phyloP scores from a whole-genome alignment of 2,888 invertebrate genomes.

The Harpagoxenus sublaevis region DNA sequence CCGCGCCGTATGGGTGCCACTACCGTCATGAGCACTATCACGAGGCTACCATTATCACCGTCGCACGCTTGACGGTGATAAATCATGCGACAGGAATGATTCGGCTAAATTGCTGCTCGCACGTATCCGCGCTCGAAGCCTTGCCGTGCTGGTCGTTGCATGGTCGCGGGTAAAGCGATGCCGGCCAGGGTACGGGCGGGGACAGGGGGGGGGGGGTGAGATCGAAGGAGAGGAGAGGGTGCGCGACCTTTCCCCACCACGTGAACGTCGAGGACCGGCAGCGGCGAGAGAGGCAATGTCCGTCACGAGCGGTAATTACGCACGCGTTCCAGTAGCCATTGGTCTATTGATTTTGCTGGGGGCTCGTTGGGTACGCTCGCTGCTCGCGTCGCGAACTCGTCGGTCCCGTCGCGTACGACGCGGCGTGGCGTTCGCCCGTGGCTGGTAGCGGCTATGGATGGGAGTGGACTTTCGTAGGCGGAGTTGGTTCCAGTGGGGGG shows the following conservation, averaged over 20 bases:
- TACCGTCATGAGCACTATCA: slow-evolving; percentile 58
- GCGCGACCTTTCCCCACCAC: slow-evolving; percentile 60
- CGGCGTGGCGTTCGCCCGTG: slow-evolving; percentile 28
- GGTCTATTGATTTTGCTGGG: slow-evolving; percentile 82
- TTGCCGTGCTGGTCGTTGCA: slow-evolving; percentile 61
- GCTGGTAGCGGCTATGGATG: slow-evolving; percentile 26
- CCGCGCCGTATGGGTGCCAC: slow-evolving; percentile 39
- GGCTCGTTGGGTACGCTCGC: slow-evolving; percentile 53
- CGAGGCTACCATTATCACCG: slow-evolving; percentile 53
- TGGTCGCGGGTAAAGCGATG: slow-evolving; percentile 39
- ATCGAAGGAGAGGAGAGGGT: slow-evolving; percentile 57
- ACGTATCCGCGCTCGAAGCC: slow-evolving; percentile 78
- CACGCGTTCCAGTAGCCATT: slow-evolving; percentile 83
- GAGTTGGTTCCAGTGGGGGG: slow-evolving; percentile 57
- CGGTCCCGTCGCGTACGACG: slow-evolving; percentile 44
- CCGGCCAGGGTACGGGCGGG: background rate
- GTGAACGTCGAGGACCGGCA: slow-evolving; percentile 17
- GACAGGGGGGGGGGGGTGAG: background rate
- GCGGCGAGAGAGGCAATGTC: slow-evolving; percentile 75
- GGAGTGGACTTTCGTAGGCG: slow-evolving; percentile 26
- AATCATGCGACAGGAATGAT: slow-evolving; percentile 84
- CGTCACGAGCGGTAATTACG: slow-evolving; percentile 79
- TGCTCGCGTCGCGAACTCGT: slow-evolving; percentile 54
- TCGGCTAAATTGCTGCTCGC: slow-evolving; percentile 85
- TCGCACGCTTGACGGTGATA: slow-evolving; percentile 68